Conservation (phyloP, 2,113 vertebrate species). For the Oreochromis tanganicae region DNA sequence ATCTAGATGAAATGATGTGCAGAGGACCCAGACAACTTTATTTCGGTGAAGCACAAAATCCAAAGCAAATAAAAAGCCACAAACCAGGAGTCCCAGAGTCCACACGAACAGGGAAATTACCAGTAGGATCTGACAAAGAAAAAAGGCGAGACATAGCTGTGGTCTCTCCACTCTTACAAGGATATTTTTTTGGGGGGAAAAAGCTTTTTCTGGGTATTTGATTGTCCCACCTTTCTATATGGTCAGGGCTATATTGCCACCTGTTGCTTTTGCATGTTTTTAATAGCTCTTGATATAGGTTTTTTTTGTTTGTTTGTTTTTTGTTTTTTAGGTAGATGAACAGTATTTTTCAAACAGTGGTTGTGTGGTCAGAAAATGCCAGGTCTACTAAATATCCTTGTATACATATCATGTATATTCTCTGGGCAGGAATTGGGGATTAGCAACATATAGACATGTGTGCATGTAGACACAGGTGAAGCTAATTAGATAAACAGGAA, state of each 20-base stretch:
- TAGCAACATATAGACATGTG: neutral
- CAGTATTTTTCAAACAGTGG: neutral
- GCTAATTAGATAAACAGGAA: neutral
- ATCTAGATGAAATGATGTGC: neutral
- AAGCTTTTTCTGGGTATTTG: neutral
- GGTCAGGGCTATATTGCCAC: neutral
- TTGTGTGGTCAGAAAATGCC: neutral
- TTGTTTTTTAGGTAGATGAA: neutral
- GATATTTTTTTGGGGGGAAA: rapidly evolving
- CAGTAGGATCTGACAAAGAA: neutral
- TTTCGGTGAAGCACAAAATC: neutral
- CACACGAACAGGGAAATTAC: neutral
- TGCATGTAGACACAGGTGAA: neutral
- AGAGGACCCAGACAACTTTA: neutral
- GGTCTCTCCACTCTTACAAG: neutral
- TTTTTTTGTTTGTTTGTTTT: neutral
- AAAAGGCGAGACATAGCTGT: neutral
- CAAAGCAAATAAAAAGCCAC: neutral
- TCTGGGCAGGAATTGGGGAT: neutral
- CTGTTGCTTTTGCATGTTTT: neutral
- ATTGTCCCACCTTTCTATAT: neutral
- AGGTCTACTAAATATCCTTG: neutral
- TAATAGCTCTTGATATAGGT: neutral
- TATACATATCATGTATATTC: neutral
- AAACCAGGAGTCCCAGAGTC: neutral